Percentiles rank a stretch among this genome's conserved stretches.
These are phyloP conservation scores for Drosophila fuyamai DNA, from an alignment of 1,140 invertebrate genomes.

Conservation along the genomic window DNA sequence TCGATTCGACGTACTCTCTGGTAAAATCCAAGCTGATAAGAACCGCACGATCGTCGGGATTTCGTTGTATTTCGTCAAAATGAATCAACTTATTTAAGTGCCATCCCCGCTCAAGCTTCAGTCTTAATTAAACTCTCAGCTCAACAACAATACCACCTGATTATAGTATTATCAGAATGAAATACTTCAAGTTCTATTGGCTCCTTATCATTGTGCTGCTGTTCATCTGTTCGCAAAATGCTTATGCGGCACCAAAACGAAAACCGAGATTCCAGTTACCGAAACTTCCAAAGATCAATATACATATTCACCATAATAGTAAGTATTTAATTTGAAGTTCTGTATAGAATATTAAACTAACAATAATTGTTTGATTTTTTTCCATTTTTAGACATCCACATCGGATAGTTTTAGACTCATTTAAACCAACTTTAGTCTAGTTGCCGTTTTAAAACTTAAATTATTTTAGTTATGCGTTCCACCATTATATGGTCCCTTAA, in stretches of 20 bases:
- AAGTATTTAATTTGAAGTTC: constrained; percentile 16
- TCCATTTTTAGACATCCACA: constrained; percentile 57
- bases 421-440: background rate
- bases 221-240: constrained; percentile 25
- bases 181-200: constrained; percentile 55
- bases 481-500: background rate
- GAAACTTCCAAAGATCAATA: constrained; percentile 44
- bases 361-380: background rate
- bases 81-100: constrained; percentile 37
- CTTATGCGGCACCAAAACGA: constrained; percentile 44
- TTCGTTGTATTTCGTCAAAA: background rate
- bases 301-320: constrained; percentile 74
- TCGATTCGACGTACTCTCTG: constrained; percentile 10
- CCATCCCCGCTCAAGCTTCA: background rate
- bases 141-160: background rate
- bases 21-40: constrained; percentile 48
- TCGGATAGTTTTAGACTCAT: constrained; percentile 28
- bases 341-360: background rate
- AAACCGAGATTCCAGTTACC: constrained; percentile 13
- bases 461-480: background rate
- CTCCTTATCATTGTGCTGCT: constrained; percentile 28
- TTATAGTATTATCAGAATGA: constrained; percentile 38
- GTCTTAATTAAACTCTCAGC: constrained; percentile 8
- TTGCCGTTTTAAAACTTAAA: background rate
- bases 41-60: background rate